Evolutionary conservation across 2,888 invertebrate species (phyloP).

Genomic region (Thumatha senex): DNA sequence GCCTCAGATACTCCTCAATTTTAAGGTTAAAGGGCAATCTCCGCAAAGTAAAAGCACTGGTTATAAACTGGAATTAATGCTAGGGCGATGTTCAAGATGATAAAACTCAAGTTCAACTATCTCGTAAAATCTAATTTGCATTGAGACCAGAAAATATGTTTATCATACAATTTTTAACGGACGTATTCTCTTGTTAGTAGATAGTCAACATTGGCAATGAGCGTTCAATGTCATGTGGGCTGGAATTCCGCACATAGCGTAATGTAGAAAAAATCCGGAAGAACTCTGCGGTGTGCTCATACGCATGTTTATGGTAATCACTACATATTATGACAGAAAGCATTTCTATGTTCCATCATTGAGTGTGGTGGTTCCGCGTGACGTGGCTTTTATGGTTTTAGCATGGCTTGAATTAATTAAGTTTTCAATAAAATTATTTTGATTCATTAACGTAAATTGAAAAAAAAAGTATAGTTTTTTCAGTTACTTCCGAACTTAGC

Average conservation of each 20-base stretch:
- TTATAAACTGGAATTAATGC: not conserved
- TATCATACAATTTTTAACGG: slow-evolving; percentile 3
- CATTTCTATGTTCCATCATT: slow-evolving; percentile 72
- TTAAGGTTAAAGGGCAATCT: too few relatives aligned
- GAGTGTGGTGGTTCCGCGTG: slow-evolving; percentile 42
- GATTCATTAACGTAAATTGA: too few relatives aligned
- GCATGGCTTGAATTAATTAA: too few relatives aligned
- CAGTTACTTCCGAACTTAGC: too few relatives aligned
- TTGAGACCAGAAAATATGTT: too few relatives aligned
- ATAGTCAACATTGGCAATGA: slow-evolving; percentile 47
- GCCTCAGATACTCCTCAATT: too few relatives aligned
- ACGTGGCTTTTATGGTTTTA: slow-evolving; percentile 21
- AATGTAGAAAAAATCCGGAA: slow-evolving; percentile 68
- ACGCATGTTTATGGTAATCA: slow-evolving; percentile 74
- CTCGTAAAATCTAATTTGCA: not conserved
- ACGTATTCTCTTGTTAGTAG: slow-evolving; percentile 34
- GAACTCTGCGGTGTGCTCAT: slow-evolving; percentile 45
- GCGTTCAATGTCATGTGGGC: slow-evolving; percentile 56
- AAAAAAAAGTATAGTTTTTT: too few relatives aligned
- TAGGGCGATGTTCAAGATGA: not conserved
- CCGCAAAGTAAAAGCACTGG: too few relatives aligned
- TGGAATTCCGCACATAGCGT: slow-evolving; percentile 49
- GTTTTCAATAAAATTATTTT: too few relatives aligned
- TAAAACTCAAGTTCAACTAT: not conserved
- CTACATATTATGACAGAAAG: slow-evolving; percentile 64